A percentile compares a stretch with the other conserved stretches of the same genome.
Conservation (phyloP, 1,140 invertebrate genomes). For the Melanaphis sacchari region DNA sequence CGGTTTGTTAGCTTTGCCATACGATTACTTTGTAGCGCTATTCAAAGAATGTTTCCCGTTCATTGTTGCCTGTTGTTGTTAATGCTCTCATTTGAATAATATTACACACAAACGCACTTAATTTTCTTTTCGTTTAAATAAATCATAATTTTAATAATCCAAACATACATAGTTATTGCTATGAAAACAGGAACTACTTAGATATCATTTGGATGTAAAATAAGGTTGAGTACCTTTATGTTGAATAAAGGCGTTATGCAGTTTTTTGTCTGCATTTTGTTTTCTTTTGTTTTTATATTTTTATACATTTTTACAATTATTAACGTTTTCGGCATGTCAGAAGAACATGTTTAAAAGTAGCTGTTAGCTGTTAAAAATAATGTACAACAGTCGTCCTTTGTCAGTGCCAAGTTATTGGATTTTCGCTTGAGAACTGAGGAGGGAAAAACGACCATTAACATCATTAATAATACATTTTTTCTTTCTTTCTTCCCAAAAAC, state of each 20-base stretch:
- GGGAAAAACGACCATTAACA: slow-evolving; percentile 32
- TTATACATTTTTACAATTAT: background rate
- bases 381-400: slow-evolving; percentile 41
- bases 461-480: slow-evolving; percentile 53
- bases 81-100: slow-evolving; percentile 48
- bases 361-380: slow-evolving; percentile 28
- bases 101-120: slow-evolving; percentile 13
- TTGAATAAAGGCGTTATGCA: background rate
- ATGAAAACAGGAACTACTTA: background rate
- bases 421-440: background rate
- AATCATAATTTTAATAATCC: slow-evolving; percentile 38
- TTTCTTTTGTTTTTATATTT: background rate
- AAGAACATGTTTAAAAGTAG: slow-evolving; percentile 3
- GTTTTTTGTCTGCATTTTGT: background rate
- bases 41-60: slow-evolving; percentile 43
- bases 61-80: background rate
- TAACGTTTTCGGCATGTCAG: background rate
- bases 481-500: slow-evolving; percentile 8
- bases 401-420: slow-evolving; percentile 46
- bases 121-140: slow-evolving; percentile 18
- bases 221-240: background rate
- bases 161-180: background rate
- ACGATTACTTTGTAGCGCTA: slow-evolving; percentile 33
- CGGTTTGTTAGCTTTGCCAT: slow-evolving; percentile 47
- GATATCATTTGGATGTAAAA: background rate